phyloP scores from a whole-genome alignment of 2,113 vertebrate species.

The Lasiurus borealis region DNA sequence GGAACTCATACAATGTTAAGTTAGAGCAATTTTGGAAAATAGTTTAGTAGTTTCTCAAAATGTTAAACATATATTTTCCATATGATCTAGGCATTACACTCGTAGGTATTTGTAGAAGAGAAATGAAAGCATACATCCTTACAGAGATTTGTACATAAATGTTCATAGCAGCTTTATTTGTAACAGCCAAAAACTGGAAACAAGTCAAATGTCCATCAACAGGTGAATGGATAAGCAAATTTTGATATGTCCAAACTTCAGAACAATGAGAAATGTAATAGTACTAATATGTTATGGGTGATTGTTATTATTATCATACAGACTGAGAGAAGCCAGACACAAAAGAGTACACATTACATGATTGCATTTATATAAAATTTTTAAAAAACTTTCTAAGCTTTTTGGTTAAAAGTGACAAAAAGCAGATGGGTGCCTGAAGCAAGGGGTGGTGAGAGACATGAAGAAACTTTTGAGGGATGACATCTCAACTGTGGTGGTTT shows the following conservation, averaged over 20 bases:
- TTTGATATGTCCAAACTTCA: not conserved
- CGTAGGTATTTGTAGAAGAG: not conserved
- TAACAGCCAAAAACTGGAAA: not conserved
- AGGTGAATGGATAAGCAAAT: not conserved
- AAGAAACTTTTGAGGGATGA: not conserved
- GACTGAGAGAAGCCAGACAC: not conserved
- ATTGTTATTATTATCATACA: not conserved
- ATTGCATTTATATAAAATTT: slow-evolving; percentile 10
- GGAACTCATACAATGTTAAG: not conserved
- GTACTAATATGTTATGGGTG: not conserved
- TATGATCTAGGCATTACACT: not conserved
- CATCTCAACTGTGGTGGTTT: not conserved
- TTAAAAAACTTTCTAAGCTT: not conserved
- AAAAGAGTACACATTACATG: not conserved
- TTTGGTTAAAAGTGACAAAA: slow-evolving; percentile 1
- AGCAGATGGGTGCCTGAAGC: not conserved
- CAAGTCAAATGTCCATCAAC: not conserved
- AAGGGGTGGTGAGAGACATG: not conserved
- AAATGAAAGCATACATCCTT: not conserved
- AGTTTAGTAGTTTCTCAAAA: not conserved
- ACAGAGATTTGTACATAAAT: not conserved
- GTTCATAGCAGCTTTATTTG: not conserved
- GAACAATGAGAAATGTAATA: not conserved
- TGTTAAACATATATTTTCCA: not conserved
- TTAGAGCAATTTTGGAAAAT: not conserved